These are phyloP conservation scores for Drymonia ruficornis DNA, from an alignment of 2,888 invertebrate species.

Conservation along the genomic window DNA sequence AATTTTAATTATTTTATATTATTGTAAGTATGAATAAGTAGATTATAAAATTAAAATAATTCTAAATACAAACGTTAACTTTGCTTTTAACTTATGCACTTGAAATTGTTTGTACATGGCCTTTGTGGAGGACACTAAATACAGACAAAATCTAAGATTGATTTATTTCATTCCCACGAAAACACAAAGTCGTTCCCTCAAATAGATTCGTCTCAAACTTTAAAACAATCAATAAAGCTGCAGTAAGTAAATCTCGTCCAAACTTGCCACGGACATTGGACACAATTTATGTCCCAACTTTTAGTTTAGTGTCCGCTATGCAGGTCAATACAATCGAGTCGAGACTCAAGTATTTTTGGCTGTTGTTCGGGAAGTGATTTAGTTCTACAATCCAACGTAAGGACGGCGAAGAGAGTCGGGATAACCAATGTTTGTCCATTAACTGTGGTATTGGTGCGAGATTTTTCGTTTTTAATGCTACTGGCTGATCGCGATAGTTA, in stretches of 20 bases:
- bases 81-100: no score
- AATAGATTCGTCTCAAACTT: slow-evolving; percentile 27
- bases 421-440: not conserved
- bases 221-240: slow-evolving; percentile 26
- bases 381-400: slow-evolving; percentile 19
- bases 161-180: no score
- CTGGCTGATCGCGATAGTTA: no score
- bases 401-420: slow-evolving; percentile 5
- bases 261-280: slow-evolving; percentile 48
- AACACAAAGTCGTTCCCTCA: not conserved
- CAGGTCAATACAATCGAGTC: slow-evolving; percentile 61
- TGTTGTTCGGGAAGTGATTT: slow-evolving; percentile 30
- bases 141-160: no score
- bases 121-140: no score
- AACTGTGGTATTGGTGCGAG: not conserved
- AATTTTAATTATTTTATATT: no score
- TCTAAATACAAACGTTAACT: no score
- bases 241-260: slow-evolving; percentile 14
- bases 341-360: slow-evolving; percentile 43
- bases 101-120: no score
- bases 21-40: no score
- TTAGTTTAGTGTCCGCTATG: slow-evolving; percentile 54
- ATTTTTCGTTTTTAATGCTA: not conserved
- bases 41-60: no score
- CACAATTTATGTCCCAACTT: slow-evolving; percentile 67